These are phyloP conservation scores for Vultur gryphus DNA, from an alignment of 2,797 vertebrate genomes.

Conservation along the genomic window DNA sequence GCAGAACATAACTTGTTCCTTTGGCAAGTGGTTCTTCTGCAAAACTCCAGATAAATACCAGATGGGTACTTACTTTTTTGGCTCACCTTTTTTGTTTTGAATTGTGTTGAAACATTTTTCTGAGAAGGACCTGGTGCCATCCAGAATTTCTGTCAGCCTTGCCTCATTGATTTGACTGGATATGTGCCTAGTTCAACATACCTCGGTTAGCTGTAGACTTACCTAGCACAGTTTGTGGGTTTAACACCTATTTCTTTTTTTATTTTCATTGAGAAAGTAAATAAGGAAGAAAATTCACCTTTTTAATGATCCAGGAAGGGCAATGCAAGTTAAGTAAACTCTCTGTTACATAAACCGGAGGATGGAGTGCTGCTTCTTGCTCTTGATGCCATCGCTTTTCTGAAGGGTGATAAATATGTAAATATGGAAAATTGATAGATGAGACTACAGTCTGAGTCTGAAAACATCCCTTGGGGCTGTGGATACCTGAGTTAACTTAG, in stretches of 20 bases:
- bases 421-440: background rate
- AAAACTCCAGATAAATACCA: slow-evolving; percentile 23
- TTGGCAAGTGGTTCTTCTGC: background rate
- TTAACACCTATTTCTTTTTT: background rate
- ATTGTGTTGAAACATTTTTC: slow-evolving; percentile 27
- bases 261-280: background rate
- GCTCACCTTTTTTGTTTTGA: slow-evolving; percentile 7
- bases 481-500: background rate
- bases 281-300: background rate
- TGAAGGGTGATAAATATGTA: background rate
- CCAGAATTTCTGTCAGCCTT: background rate
- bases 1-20: background rate
- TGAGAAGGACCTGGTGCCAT: background rate
- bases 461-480: background rate
- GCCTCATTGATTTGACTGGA: background rate
- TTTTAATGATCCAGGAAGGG: background rate
- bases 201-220: background rate
- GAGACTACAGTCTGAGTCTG: background rate
- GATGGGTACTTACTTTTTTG: background rate
- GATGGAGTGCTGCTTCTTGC: background rate
- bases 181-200: background rate
- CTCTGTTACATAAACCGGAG: background rate
- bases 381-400: background rate
- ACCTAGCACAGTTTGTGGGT: background rate
- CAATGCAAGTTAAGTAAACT: background rate